Base-by-base conservation (phyloP, 2,888 invertebrate species). In the Patella caerulea region DNA sequence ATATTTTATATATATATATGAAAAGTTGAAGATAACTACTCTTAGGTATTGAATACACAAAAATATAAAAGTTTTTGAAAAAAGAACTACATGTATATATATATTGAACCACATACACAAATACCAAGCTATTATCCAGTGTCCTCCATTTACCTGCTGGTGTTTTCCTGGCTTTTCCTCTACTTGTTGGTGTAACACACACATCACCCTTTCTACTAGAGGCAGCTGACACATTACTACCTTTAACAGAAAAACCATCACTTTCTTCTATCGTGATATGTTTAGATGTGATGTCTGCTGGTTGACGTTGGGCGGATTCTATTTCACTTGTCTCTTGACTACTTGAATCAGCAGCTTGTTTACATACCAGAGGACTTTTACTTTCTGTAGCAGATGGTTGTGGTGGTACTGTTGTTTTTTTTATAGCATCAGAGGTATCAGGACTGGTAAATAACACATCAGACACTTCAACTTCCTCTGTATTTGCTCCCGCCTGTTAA, bases 321-420 rank as follows among this genome's bases (percentile, higher is more conserved):
- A 79, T 76, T 53, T 34, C 76, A 54, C 75, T 75, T 55, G 81
- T 79, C 12, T 74, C 74, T 29, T 75, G 74, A 77, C 79, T 65
- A 65, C 65, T 78, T 15, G 59, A 75, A 59, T 75, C 73, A 24
- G 69, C 73, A 24, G 74, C 55, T 12, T 74, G 19, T 34, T 78
- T 77, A 45, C 55, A 45, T 54, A 53, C 19, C 11, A 65, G 54
- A 19, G 76, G 69, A 72, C 71, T 75, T 56, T 71, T 52, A n/a
- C 19, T 55, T 19, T 73, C 54, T 19, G 7, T 73, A 15, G 69
- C 53, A 55, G 15, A 19, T 59, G 11, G 65, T n/a, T 56, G 72
- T 24, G 59, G 65, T 56, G 14, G 53, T 45, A 52, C 53, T 17
- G 53, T 45, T 15, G 65, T 29, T 53, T 59, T 54, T 17, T 70